Evolutionary conservation across 2,797 vertebrate genomes (phyloP), one percentile per base, ranked within the genome.

Genomic region (Channallabes apus): DNA sequence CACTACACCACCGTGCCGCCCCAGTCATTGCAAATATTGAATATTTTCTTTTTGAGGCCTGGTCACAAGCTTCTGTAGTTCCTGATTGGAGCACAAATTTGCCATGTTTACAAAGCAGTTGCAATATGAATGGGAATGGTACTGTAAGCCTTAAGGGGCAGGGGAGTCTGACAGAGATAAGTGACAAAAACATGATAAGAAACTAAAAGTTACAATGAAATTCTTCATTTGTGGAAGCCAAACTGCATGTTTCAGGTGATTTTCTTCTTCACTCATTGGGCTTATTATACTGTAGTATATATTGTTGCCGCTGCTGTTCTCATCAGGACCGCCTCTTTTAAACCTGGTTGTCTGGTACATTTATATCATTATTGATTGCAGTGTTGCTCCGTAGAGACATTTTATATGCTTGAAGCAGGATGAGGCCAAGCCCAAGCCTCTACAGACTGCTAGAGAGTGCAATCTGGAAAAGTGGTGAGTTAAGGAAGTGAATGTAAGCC

Each of bases 331-430:
- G 14, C 24, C 69, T 51, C 35, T 77, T 77, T 46, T 64, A 20
- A 46, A 75, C 59, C 27, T 20, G 58, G 15, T 62, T 65, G 27
- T 35, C 72, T 56, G 82, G n/a, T 61, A 27, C 62, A 46, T 59
- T 78, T 59, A 17, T 67, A 77, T 59, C 24, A 17, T 69, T 58
- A 79, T 68, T 61, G 75, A 84, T 84, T 71, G 83, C 64, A n/a
- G 75, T 32, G 17, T 18, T 38, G 35, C 62, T 78, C 61, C 0
- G 12, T 1, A 38, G 27, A 64, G 12, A 61, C 38, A 15, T 51
- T 84, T 14, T 32, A 77, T 35, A 20, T 3, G 20, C 83, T 41
- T 41, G 76, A 46, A 80, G 35, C 38, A 80, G 35, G 59, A 41
- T 17, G 35, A 20, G 35, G 24, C 9, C 15, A 46, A 22, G 46